Conservation (phyloP, 2,797 vertebrate genomes). For the Steatocranus sp. region DNA sequence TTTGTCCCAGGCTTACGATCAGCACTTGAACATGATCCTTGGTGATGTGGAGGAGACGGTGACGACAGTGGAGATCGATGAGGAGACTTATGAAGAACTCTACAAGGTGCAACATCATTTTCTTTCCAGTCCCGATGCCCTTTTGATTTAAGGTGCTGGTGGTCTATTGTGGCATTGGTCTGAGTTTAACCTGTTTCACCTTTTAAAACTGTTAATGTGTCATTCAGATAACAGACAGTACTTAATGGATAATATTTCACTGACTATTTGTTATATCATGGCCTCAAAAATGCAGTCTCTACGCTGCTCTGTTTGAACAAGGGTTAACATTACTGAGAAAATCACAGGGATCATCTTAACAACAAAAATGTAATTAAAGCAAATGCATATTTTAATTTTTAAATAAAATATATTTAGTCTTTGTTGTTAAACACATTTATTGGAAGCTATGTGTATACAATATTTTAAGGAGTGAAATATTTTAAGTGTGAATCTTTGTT, state of each 20-base stretch:
- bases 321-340: background rate
- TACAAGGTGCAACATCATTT: constrained; percentile 83
- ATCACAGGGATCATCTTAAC: background rate
- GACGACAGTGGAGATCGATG: constrained; percentile 97
- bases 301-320: background rate
- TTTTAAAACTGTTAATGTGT: background rate
- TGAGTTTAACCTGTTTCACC: background rate
- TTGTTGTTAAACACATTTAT: background rate
- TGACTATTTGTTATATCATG: background rate
- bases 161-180: background rate
- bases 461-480: background rate
- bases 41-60: constrained; percentile 98
- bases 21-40: constrained; percentile 98
- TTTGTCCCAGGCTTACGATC: constrained; percentile 88
- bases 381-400: background rate
- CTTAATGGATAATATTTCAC: background rate
- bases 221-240: background rate
- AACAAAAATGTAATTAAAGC: background rate
- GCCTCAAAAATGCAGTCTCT: background rate
- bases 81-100: constrained; percentile 98
- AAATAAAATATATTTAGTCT: background rate
- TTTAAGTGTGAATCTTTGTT: background rate
- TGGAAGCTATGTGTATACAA: background rate
- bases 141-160: background rate
- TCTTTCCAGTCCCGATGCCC: too few relatives aligned